Evolutionary conservation across 1,140 invertebrate species (phyloP), one percentile per base, ranked within the genome.

Genomic region (Patella vulgata): DNA sequence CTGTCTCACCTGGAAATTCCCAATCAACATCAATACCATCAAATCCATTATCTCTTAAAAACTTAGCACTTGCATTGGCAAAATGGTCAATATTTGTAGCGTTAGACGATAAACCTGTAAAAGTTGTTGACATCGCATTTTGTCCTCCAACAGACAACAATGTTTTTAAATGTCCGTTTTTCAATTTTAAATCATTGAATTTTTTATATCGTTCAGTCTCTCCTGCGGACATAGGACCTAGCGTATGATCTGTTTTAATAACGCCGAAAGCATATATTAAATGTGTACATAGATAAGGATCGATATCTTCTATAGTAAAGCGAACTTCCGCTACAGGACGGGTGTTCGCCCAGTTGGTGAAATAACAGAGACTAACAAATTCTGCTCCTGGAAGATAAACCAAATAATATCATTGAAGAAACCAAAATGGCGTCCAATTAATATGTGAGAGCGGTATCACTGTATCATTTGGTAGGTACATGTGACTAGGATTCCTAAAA

Each of bases 261-360:
- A 59, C 72, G 0, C 93, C 94, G 80, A 97, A 98, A 3, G 95
- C 94, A 78, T 94, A 97, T 27, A 97, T 91, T 12, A 97, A 85
- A 82, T 97, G 95, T 0, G 94, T 97, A 81, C 96, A 98, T 0
- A 97, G 89, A 42, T 56, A 73, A 0, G 94, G 86, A 79, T 97
- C 93, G 11, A 97, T 89, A 80, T 97, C 91, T 66, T 94, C 91
- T 0, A 95, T 92, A 44, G 88, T 88, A 82, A 96, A 97, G 79
- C 91, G 91, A 4, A 94, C 94, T 14, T 56, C 56, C 19, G 88
- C 87, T 44, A 92, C 92, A 0, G 93, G 91, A 48, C 95, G 87
- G 78, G 94, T 95, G 55, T 91, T 88, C 0, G 95, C 93, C 95
- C 95, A 97, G 65, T 92, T 96, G 0, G 95, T 95, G 79, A 95